These are phyloP conservation scores for Calosoma granatense DNA, from an alignment of 1,140 invertebrate genomes.

Conservation along the genomic window DNA sequence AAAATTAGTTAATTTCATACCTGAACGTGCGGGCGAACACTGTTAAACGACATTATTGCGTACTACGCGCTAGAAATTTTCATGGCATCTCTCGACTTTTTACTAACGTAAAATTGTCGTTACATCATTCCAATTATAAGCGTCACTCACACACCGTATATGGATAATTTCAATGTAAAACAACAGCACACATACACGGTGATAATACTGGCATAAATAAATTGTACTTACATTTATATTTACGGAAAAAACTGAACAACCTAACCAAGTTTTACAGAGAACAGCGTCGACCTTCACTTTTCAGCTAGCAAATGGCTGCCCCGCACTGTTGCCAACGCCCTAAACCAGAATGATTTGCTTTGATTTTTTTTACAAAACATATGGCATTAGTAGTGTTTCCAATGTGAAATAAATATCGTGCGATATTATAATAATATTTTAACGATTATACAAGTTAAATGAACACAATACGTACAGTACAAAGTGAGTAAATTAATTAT, in stretches of 20 bases:
- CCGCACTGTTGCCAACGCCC: slow-evolving; percentile 3
- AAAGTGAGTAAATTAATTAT: too few relatives aligned
- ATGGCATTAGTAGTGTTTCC: too few relatives aligned
- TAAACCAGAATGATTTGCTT: too few relatives aligned
- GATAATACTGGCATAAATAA: neutral
- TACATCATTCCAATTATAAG: slow-evolving; percentile 22
- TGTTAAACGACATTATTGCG: slow-evolving; percentile 11
- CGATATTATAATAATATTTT: too few relatives aligned
- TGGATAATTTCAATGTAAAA: too few relatives aligned
- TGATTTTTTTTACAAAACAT: too few relatives aligned
- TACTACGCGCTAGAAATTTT: slow-evolving; percentile 22
- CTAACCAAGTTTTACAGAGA: slow-evolving; percentile 27
- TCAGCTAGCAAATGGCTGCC: slow-evolving; percentile 28
- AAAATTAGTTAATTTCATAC: slow-evolving; percentile 9
- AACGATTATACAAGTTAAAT: too few relatives aligned
- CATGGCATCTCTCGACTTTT: slow-evolving; percentile 23
- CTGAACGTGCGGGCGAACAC: neutral
- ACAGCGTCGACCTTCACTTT: slow-evolving; percentile 30
- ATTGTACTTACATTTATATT: slow-evolving; percentile 22
- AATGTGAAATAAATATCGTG: too few relatives aligned
- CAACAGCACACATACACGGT: too few relatives aligned
- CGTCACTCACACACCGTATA: neutral
- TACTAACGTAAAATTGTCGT: slow-evolving; percentile 23
- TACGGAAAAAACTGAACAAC: slow-evolving; percentile 20
- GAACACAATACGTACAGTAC: too few relatives aligned